Conservation (phyloP, 2,888 invertebrate genomes). For the Pandemis cinnamomeana region DNA sequence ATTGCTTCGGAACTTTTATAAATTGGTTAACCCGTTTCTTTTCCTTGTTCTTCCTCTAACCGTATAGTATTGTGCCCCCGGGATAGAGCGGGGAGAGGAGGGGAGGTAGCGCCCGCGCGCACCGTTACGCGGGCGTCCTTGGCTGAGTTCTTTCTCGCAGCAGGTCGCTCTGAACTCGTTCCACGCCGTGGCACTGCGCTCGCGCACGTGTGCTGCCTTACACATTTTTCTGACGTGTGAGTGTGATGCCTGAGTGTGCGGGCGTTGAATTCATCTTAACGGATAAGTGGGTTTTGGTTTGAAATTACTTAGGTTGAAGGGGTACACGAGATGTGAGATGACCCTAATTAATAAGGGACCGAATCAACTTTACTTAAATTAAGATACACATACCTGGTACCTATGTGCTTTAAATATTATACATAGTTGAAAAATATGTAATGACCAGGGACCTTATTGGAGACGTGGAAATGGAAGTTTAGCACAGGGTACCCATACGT, state of each 20-base stretch:
- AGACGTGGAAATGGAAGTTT: too few relatives aligned
- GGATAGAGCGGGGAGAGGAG: slow-evolving; percentile 39
- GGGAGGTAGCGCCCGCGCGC: slow-evolving; percentile 28
- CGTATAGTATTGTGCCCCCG: not conserved
- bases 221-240: slow-evolving; percentile 30
- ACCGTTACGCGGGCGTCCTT: slow-evolving; percentile 83
- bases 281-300: slow-evolving; percentile 75
- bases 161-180: slow-evolving; percentile 80
- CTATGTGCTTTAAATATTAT: too few relatives aligned
- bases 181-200: slow-evolving; percentile 64
- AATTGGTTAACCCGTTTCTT: too few relatives aligned
- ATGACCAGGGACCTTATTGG: too few relatives aligned
- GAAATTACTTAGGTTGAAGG: not conserved
- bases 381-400: too few relatives aligned
- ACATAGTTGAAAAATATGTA: too few relatives aligned
- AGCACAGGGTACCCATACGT: too few relatives aligned
- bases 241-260: slow-evolving; percentile 47
- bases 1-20: not conserved
- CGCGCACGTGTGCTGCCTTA: slow-evolving; percentile 67
- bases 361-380: too few relatives aligned
- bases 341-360: not conserved
- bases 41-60: not conserved
- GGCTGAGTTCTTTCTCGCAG: slow-evolving; percentile 83
- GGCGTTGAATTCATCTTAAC: slow-evolving; percentile 78
- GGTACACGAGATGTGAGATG: not conserved